Conservation (phyloP, 1,140 invertebrate genomes). For the Pristionchus pacificus region DNA sequence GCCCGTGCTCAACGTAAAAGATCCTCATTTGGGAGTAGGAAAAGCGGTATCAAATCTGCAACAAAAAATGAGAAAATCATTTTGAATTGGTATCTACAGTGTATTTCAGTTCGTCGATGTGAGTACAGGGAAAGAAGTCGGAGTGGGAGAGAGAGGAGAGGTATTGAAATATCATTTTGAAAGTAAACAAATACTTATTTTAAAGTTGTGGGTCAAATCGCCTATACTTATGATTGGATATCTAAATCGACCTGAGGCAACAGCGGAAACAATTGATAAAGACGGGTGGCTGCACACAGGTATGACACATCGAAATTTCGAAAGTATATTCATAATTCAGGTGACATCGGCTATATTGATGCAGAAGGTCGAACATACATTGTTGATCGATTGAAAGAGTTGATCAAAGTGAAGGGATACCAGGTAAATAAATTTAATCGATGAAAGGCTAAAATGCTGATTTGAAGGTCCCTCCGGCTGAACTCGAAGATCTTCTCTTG, state of each 20-base stretch:
- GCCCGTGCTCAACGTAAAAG: background rate
- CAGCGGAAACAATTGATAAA: conserved; percentile 65
- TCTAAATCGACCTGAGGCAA: conserved; percentile 3
- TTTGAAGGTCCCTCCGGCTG: background rate
- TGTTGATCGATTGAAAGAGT: conserved; percentile 78
- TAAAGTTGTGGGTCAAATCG: background rate
- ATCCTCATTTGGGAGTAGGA: background rate
- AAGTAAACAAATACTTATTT: too few species aligned
- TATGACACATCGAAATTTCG: background rate
- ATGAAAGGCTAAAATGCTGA: background rate
- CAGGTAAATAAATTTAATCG: conserved; percentile 61
- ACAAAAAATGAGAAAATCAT: too few species aligned
- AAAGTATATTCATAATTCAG: conserved; percentile 53
- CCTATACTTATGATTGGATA: conserved; percentile 1
- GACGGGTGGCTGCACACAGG: conserved; percentile 72
- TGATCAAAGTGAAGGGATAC: conserved; percentile 83
- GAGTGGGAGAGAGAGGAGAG: background rate
- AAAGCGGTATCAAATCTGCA: background rate
- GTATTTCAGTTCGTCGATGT: background rate
- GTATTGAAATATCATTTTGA: too few species aligned
- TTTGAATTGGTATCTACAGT: too few species aligned
- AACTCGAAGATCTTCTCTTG: background rate
- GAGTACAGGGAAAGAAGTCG: background rate
- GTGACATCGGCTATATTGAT: conserved; percentile 76
- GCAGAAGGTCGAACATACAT: conserved; percentile 67